phyloP scores from a whole-genome alignment of 2,113 vertebrate genomes.

The Mionectes macconnelli region DNA sequence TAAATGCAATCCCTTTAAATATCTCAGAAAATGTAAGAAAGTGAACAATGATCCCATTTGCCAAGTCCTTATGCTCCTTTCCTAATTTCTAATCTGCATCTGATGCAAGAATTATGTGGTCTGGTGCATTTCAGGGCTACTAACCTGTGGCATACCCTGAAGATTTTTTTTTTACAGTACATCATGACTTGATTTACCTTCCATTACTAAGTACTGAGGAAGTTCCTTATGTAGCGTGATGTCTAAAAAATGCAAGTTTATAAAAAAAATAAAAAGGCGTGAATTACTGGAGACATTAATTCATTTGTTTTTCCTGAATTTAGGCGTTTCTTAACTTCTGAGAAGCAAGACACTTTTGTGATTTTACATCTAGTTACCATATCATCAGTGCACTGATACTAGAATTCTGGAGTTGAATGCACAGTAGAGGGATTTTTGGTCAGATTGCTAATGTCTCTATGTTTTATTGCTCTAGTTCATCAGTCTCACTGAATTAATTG shows the following conservation, averaged over 20 bases:
- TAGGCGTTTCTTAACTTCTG: not conserved
- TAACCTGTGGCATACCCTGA: not conserved
- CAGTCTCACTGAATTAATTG: not conserved
- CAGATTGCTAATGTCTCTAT: not conserved
- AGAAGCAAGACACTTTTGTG: not conserved
- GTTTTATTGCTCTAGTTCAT: not conserved
- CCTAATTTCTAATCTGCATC: not conserved
- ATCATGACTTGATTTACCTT: not conserved
- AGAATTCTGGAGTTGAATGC: not conserved
- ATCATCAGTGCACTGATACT: not conserved
- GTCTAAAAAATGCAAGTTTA: not conserved
- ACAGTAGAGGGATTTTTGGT: not conserved
- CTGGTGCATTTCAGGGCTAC: not conserved
- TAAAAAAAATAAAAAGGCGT: not conserved
- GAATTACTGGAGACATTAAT: not conserved
- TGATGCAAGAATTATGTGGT: not conserved
- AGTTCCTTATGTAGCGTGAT: not conserved
- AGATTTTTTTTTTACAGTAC: not conserved
- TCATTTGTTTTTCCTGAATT: not conserved
- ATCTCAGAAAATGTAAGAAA: not conserved
- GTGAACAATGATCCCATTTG: not conserved
- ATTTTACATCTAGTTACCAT: not conserved
- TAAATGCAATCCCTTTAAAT: not conserved
- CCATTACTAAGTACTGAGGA: not conserved
- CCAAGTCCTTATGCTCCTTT: not conserved